Evolutionary conservation across 1,140 invertebrate species (phyloP).

Genomic region (Philopotamus ludificatus): DNA sequence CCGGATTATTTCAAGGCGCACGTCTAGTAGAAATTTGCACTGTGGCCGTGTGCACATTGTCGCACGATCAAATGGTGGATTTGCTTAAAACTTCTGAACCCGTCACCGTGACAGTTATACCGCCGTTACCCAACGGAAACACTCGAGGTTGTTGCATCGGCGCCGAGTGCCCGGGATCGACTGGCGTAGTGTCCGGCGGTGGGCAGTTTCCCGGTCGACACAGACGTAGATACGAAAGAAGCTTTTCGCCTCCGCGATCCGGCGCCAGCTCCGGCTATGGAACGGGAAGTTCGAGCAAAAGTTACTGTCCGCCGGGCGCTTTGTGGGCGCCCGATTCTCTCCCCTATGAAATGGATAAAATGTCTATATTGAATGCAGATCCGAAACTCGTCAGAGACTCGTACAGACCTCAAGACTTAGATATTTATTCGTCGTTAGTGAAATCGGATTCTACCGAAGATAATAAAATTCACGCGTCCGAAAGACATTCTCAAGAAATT

Average conservation of each 20-base stretch:
- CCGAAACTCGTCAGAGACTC: constrained; percentile 5
- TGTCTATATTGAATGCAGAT: background rate
- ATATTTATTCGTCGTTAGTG: constrained; percentile 22
- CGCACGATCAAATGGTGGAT: constrained; percentile 93
- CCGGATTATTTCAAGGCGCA: constrained; percentile 86
- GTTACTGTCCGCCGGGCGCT: constrained; percentile 61
- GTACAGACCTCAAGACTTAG: constrained; percentile 12
- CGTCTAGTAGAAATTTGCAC: constrained; percentile 92
- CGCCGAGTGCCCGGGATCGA: constrained; percentile 44
- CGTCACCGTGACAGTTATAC: constrained; percentile 80
- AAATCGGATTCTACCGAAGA: constrained; percentile 12
- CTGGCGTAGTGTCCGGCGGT: constrained; percentile 39
- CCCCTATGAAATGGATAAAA: constrained; percentile 23
- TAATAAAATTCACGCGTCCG: background rate
- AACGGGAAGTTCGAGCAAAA: constrained; percentile 69
- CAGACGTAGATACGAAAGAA: constrained; percentile 68
- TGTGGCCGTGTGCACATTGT: constrained; percentile 83
- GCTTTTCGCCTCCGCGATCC: constrained; percentile 78
- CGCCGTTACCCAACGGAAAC: constrained; percentile 57
- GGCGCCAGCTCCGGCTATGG: constrained; percentile 82
- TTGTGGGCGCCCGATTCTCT: constrained; percentile 49
- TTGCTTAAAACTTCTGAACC: constrained; percentile 85
- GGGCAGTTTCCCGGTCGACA: constrained; percentile 54
- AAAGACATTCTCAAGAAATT: constrained; percentile 34
- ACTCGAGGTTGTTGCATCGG: constrained; percentile 45